Percentiles rank a stretch among this genome's conserved stretches.
These are phyloP conservation scores for Ginglymostoma cirratum DNA, from an alignment of 2,113 vertebrate genomes.

Conservation along the genomic window DNA sequence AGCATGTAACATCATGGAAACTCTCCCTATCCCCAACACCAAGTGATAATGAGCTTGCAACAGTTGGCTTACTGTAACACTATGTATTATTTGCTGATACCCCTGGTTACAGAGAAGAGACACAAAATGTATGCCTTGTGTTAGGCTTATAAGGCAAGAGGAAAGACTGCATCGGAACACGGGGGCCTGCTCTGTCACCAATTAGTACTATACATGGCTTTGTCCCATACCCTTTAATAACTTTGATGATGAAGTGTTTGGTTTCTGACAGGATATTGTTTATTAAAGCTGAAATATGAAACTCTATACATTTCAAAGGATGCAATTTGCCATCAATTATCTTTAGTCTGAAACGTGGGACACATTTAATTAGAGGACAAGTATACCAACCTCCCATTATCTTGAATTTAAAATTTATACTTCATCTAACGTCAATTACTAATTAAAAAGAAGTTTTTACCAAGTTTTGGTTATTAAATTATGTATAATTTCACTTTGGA, in stretches of 20 bases:
- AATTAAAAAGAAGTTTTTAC: not conserved
- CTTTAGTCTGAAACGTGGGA: constrained; percentile 39
- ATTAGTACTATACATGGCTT: not conserved
- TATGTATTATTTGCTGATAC: not conserved
- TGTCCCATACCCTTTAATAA: not conserved
- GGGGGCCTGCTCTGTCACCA: not conserved
- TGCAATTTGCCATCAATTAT: not conserved
- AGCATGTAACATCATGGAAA: not conserved
- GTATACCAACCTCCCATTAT: not conserved
- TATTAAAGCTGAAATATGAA: constrained; percentile 43
- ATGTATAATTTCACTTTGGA: not conserved
- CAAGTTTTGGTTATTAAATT: not conserved
- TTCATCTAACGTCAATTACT: not conserved
- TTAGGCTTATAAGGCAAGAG: not conserved
- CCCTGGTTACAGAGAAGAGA: not conserved
- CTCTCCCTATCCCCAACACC: not conserved
- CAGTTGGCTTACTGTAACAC: not conserved
- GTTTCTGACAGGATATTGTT: constrained; percentile 45
- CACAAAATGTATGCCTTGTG: not conserved
- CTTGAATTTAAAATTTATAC: not conserved
- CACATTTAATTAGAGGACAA: constrained; percentile 40
- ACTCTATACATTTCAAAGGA: constrained; percentile 29
- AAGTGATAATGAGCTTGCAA: not conserved
- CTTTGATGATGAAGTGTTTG: constrained; percentile 40
- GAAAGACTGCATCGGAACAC: not conserved